Percentiles rank a stretch among this genome's conserved stretches.
These are phyloP conservation scores for Megaustenia siamemsis DNA, from an alignment of 2,888 invertebrate species.

Conservation along the genomic window DNA sequence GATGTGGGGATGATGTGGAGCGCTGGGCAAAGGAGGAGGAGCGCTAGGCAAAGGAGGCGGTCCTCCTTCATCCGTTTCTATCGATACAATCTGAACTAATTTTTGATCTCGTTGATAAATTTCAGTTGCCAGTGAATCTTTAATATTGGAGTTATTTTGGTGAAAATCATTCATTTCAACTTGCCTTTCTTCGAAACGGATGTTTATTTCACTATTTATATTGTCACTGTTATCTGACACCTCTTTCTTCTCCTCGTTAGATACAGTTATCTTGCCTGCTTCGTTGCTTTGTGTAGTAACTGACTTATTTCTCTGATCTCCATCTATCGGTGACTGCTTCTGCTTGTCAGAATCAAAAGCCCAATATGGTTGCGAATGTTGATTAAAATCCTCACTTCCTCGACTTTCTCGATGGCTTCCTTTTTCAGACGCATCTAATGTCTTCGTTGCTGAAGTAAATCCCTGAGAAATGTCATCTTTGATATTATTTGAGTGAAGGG, in stretches of 20 bases:
- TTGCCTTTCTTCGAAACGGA: neutral
- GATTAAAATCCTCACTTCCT: neutral
- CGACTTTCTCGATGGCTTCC: neutral
- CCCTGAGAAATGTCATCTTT: neutral
- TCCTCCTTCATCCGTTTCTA: constrained; percentile 36
- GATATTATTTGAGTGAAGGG: neutral
- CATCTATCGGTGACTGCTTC: neutral
- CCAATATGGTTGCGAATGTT: neutral
- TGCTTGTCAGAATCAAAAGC: neutral
- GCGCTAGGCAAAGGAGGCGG: constrained; percentile 58
- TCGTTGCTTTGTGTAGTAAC: no score
- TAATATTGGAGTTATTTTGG: neutral
- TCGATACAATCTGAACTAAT: constrained; percentile 46
- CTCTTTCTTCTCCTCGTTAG: neutral
- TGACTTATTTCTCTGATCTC: no score
- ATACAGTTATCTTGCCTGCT: neutral
- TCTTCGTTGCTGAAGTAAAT: neutral
- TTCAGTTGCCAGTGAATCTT: constrained; percentile 23
- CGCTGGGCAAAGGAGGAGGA: constrained; percentile 51
- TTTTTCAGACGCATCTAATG: neutral
- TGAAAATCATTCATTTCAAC: no score
- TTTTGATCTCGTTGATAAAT: constrained; percentile 47
- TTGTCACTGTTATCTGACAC: neutral
- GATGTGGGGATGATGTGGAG: neutral
- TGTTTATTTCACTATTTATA: neutral